Conservation (phyloP, 1,140 invertebrate species). For the Diabrotica virgifera region DNA sequence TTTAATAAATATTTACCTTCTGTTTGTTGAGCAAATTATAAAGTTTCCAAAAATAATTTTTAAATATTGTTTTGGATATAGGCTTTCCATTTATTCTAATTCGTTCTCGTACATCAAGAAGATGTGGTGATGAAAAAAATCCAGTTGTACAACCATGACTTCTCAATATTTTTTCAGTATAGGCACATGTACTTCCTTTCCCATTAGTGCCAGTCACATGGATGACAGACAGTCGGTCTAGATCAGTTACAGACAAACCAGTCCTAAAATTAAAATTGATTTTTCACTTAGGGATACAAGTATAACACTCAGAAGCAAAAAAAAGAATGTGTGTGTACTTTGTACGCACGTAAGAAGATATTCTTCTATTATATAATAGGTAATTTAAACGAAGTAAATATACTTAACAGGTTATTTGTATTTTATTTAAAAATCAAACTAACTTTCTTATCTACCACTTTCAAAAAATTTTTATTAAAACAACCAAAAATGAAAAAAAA, state of each 20-base stretch:
- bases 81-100: slow-evolving; percentile 85
- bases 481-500: too few relatives aligned
- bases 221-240: slow-evolving; percentile 78
- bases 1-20: slow-evolving; percentile 40
- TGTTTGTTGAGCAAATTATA: slow-evolving; percentile 61
- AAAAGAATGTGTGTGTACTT: too few relatives aligned
- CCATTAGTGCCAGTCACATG: slow-evolving; percentile 97
- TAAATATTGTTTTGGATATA: slow-evolving; percentile 72
- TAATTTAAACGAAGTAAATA: too few relatives aligned
- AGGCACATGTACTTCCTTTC: slow-evolving; percentile 92
- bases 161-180: slow-evolving; percentile 85
- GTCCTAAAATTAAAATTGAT: slow-evolving; percentile 46
- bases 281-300: too few relatives aligned
- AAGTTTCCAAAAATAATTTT: slow-evolving; percentile 79
- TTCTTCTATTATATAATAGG: too few relatives aligned
- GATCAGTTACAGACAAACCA: slow-evolving; percentile 61
- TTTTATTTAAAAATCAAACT: too few relatives aligned
- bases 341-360: too few relatives aligned
- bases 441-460: too few relatives aligned
- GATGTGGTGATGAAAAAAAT: slow-evolving; percentile 94
- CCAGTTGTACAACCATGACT: slow-evolving; percentile 86
- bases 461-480: too few relatives aligned
- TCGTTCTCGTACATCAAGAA: slow-evolving; percentile 88
- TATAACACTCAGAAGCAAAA: too few relatives aligned
- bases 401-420: too few relatives aligned